Evolutionary conservation across 2,888 invertebrate species (phyloP).

Genomic region (Nemotelus pantherinus): DNA sequence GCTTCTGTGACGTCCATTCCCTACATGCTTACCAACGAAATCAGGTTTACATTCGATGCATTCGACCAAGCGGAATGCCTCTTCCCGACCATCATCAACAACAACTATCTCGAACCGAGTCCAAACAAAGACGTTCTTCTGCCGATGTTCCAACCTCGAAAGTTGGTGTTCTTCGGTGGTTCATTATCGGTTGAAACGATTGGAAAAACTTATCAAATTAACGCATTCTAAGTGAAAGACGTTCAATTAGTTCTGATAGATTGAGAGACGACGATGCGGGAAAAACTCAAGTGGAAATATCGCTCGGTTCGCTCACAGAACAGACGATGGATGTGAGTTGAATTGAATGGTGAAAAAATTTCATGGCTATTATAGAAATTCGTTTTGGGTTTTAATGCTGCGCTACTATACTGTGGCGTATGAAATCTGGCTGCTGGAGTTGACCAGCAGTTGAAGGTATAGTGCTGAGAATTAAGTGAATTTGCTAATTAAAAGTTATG

Average conservation of each 20-base stretch:
- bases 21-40: too few relatives aligned
- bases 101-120: too few relatives aligned
- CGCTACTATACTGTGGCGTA: not conserved
- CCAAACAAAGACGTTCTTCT: too few relatives aligned
- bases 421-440: not conserved
- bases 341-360: slow-evolving; percentile 11
- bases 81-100: too few relatives aligned
- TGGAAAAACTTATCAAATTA: slow-evolving; percentile 39
- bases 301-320: not conserved
- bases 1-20: too few relatives aligned
- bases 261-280: not conserved
- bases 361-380: slow-evolving; percentile 28
- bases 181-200: not conserved
- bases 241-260: slow-evolving; percentile 37
- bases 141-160: too few relatives aligned
- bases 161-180: not conserved
- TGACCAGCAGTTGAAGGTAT: not conserved
- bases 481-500: slow-evolving; percentile 38
- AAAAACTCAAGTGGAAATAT: slow-evolving; percentile 15
- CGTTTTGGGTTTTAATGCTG: slow-evolving; percentile 18
- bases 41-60: too few relatives aligned
- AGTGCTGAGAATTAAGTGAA: not conserved
- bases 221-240: slow-evolving; percentile 40
- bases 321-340: not conserved
- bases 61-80: too few relatives aligned